Evolutionary conservation across 1,140 invertebrate species (phyloP), one percentile per base, ranked within the genome.

Genomic region (Pogonomyrmex barbatus): DNA sequence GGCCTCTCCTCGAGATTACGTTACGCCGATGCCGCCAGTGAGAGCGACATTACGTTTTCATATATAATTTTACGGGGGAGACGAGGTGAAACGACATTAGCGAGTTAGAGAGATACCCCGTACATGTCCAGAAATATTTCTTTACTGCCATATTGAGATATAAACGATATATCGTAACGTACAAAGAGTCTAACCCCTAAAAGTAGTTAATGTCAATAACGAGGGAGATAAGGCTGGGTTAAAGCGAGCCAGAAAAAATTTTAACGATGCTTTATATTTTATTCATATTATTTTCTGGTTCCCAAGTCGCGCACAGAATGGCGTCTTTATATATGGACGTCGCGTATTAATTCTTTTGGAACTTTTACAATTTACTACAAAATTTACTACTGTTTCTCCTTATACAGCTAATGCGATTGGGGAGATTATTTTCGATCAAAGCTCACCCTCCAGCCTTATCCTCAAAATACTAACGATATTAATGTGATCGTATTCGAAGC

Each of bases 401-500:
- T 36, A 60, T 30, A 60, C 47, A 30, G 10, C 58, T 75, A 58
- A 73, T 5, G 10, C 67, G 54, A 33, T 82, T 54, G n/a, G 33
- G 58, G 42, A 81, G 12, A 68, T 30, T 30, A 52, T 58, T 24
- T 4, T 39, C 47, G 62, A 54, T 39, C 56, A 45, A 36, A 75
- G 68, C 79, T 83, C 30, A 39, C 54, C 24, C 45, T 62, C 79
- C 79, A 75, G 79, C 54, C 79, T 83, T 75, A 39, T 30, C 56
- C 68, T 75, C 68, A 12, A 75, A 83, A 75, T 83, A 83, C 68
- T 83, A 83, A 82, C 79, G 52, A 82, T 60, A 81, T 81, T 81
- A 82, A 83, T 62, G 68, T 60, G 79, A 83, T 83, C 79, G 68
- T 83, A 83, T 83, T 83, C 79, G 54, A 83, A 83, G 79, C 79